phyloP scores from a whole-genome alignment of 1,140 invertebrate genomes.

The Eubasilissa regina region DNA sequence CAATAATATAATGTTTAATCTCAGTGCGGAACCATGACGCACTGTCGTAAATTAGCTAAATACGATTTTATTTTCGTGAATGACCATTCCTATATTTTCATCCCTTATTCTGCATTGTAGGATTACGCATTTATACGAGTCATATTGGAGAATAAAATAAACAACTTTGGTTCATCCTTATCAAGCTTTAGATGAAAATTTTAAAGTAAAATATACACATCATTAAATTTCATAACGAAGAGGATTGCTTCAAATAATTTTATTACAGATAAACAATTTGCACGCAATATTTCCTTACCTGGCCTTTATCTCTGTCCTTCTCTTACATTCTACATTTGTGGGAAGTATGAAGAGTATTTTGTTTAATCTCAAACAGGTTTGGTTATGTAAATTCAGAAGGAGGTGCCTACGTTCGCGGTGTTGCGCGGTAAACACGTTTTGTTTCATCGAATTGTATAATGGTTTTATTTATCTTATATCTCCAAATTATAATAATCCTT shows the following conservation, averaged over 20 bases:
- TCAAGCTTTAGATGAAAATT: background rate
- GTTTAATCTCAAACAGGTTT: constrained; percentile 41
- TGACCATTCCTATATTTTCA: no score
- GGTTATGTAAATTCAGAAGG: constrained; percentile 36
- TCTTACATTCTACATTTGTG: constrained; percentile 6
- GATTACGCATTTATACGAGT: no score
- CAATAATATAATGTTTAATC: no score
- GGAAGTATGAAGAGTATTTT: constrained; percentile 31
- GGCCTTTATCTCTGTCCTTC: background rate
- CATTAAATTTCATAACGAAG: background rate
- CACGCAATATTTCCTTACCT: background rate
- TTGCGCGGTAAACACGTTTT: no score
- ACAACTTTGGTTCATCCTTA: background rate
- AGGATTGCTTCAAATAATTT: background rate
- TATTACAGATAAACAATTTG: background rate
- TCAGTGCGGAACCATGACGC: no score
- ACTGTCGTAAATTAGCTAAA: no score
- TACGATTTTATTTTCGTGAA: no score
- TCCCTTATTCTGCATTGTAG: no score
- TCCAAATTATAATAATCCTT: no score
- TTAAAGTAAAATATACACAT: background rate
- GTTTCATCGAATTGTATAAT: no score
- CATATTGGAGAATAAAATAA: no score
- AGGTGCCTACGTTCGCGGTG: constrained; percentile 4
- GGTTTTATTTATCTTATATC: no score